Percentiles rank a stretch among this genome's conserved stretches.
Evolutionary conservation across 2,888 invertebrate genomes (phyloP).

Genomic region (Platycheirus albimanus): DNA sequence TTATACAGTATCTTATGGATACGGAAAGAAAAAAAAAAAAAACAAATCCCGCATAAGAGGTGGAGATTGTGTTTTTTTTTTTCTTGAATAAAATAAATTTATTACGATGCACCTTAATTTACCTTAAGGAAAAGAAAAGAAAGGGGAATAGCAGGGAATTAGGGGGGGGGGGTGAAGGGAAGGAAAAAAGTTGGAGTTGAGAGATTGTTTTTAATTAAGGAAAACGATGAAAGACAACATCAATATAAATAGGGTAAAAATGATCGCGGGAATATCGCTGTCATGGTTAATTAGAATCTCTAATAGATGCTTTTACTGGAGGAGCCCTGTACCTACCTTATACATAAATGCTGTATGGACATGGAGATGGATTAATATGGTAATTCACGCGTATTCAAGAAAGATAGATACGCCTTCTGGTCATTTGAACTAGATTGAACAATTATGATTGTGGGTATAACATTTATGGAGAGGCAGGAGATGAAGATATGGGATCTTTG

Average conservation of each 20-base stretch:
- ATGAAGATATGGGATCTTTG: slow-evolving; percentile 5
- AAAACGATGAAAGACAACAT: slow-evolving; percentile 44
- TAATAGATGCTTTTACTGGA: slow-evolving; percentile 61
- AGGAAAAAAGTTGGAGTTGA: background rate
- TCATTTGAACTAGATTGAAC: slow-evolving; percentile 57
- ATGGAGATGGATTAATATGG: slow-evolving; percentile 51
- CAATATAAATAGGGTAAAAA: slow-evolving; percentile 16
- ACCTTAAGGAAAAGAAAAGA: no score
- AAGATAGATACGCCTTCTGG: slow-evolving; percentile 52
- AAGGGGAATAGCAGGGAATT: background rate
- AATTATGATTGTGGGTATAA: slow-evolving; percentile 32
- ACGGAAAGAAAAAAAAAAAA: slow-evolving; percentile 27
- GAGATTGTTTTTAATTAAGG: slow-evolving; percentile 71
- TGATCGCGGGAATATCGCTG: slow-evolving; percentile 63
- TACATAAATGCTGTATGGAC: no score
- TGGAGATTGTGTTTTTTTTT: slow-evolving; percentile 44
- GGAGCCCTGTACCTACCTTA: background rate
- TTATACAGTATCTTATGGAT: slow-evolving; percentile 23
- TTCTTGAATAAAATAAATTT: slow-evolving; percentile 71
- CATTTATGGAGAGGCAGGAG: no score
- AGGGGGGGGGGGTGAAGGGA: background rate
- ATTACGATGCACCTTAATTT: slow-evolving; percentile 67
- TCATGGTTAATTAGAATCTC: slow-evolving; percentile 69
- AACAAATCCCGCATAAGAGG: slow-evolving; percentile 30
- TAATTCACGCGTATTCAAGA: slow-evolving; percentile 41